Base-by-base conservation (phyloP, 2,888 invertebrate genomes). In the Eupithecia subumbrata region DNA sequence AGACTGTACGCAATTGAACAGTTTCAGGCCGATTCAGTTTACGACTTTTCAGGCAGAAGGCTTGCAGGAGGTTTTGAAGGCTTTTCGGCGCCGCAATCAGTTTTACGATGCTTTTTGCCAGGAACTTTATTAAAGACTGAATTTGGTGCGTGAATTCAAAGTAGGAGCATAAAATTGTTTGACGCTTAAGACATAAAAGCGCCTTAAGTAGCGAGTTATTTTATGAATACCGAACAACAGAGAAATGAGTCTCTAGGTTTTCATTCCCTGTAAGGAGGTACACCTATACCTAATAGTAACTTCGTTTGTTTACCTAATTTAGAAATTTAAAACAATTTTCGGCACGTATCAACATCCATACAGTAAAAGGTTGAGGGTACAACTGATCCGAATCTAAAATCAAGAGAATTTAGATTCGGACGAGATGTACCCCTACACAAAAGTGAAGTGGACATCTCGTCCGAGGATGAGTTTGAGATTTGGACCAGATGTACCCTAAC, bases 1-100 rank as follows among this genome's bases (percentile, higher is more conserved):
- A 84, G 85, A 84, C 84, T 86, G 85, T 85, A 85, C 84, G 86
- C 88, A 91, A 92, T 92, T 90, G 91, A 90, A 90, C 90, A 88
- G 87, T 89, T 89, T 86, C 89, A 87, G 88, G 88, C 88, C 89
- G 89, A 91, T 91, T 89, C 84, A 86, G 87, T 92, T 92, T 92
- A 93, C 92, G 92, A 85, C 75, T 75, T 74, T 70, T 56, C 71
- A 72, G 74, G 72, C 77, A 75, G 74, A 73, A 43, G 40, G 68
- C 43, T 68, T 68, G 66, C 37, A 43, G 68, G 43, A 74, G 69
- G 74, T 48, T 76, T 74, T 72, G 72, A 70, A 87, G 86, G 89
- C 87, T 89, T 90, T 88, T 88, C 88, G 85, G 88, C 88, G 89
- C 89, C 89, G 85, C 92, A 89, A 89, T 89, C 88, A 88, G 84